phyloP scores from a whole-genome alignment of 2,797 vertebrate genomes.

The Rachycentron canadum region DNA sequence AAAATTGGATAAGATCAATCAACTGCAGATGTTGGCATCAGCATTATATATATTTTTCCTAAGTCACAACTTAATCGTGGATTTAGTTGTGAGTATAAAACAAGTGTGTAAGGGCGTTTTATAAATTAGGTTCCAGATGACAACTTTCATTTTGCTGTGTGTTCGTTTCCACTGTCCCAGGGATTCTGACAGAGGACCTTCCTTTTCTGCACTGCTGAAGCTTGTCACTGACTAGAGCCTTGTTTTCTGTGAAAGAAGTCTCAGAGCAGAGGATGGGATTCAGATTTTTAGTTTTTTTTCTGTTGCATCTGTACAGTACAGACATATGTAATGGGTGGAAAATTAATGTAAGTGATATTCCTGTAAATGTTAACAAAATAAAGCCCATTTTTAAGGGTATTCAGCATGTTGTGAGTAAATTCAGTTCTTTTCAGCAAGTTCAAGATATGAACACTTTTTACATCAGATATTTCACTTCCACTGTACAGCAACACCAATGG shows the following conservation, averaged over 20 bases:
- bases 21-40: constrained; percentile 56
- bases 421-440: neutral
- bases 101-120: constrained; percentile 40
- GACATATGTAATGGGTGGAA: constrained; percentile 82
- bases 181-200: constrained; percentile 58
- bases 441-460: neutral
- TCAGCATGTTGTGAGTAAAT: constrained; percentile 24
- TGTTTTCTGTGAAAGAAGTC: constrained; percentile 66
- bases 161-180: constrained; percentile 61
- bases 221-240: constrained; percentile 71
- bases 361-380: constrained; percentile 88
- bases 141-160: constrained; percentile 52
- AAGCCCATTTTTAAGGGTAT: constrained; percentile 84
- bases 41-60: constrained; percentile 51
- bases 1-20: constrained; percentile 45
- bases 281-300: constrained; percentile 47
- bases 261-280: constrained; percentile 68
- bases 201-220: constrained; percentile 77
- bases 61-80: constrained; percentile 40
- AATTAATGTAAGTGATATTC: constrained; percentile 87
- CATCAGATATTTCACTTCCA: neutral
- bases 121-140: constrained; percentile 52
- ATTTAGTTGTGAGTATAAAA: constrained; percentile 46
- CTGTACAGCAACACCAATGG: neutral
- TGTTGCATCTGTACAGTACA: constrained; percentile 84